Percentiles rank a stretch among this genome's conserved stretches.
These are phyloP conservation scores for Brachypteracias leptosomus DNA, from an alignment of 2,113 vertebrate species.

Conservation along the genomic window DNA sequence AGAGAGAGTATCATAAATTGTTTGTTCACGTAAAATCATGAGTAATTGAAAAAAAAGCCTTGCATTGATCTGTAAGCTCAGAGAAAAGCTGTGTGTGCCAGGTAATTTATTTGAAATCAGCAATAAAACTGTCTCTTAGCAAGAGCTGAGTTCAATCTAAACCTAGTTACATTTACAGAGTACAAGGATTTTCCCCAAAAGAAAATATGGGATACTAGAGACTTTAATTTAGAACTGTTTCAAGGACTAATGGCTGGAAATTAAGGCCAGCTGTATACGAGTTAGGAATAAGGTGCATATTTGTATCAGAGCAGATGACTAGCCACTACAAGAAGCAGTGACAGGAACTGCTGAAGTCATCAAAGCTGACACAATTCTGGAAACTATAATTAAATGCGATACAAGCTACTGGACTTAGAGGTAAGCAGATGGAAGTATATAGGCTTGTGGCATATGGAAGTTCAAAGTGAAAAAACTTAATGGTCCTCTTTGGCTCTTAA, in stretches of 20 bases:
- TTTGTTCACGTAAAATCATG: background rate
- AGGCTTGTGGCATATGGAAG: fast-evolving
- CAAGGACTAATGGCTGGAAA: background rate
- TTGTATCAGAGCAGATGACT: background rate
- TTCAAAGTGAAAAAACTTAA: background rate
- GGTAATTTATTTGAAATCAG: background rate
- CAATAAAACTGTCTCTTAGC: background rate
- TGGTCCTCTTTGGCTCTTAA: background rate
- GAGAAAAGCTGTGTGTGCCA: background rate
- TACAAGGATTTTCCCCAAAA: background rate
- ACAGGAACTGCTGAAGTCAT: background rate
- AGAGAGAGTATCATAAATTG: background rate
- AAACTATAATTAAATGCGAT: background rate
- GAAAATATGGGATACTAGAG: background rate
- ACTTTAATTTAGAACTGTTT: background rate
- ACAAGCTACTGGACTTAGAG: background rate
- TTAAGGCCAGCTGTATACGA: background rate
- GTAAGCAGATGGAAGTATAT: background rate
- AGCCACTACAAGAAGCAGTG: background rate
- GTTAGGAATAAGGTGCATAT: background rate
- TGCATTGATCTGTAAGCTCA: background rate
- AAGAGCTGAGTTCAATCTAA: background rate
- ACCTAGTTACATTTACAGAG: background rate
- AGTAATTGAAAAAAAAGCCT: background rate
- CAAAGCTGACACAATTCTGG: background rate